Evolutionary conservation across 35 echinoderm and acorn worm species (phyloP).

Genomic region (Apostichopus japonicus): DNA sequence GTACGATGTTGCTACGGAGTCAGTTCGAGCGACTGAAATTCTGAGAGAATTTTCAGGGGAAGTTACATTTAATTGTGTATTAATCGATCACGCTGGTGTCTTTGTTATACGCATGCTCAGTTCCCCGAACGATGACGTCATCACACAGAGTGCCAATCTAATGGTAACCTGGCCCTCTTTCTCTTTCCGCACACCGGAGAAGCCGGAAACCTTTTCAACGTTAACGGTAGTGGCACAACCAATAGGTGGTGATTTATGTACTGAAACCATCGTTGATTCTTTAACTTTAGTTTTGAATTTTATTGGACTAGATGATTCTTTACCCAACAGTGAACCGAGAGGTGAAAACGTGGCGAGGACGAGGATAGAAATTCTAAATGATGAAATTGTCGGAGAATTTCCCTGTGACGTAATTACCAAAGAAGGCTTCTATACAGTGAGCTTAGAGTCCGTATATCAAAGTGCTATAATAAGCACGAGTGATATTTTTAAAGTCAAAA

Average conservation of each 20-base stretch:
- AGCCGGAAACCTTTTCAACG: background rate
- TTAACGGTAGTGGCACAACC: background rate
- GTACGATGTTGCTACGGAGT: conserved; percentile 14
- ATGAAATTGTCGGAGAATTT: background rate
- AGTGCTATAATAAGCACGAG: background rate
- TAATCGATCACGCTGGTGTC: conserved; percentile 35
- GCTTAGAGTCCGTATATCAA: background rate
- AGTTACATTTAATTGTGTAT: background rate
- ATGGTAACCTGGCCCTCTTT: conserved; percentile 29
- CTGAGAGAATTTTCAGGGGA: background rate
- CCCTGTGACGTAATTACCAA: conserved; percentile 34
- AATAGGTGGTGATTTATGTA: background rate
- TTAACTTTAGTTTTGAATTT: conserved; percentile 24
- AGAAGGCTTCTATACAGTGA: conserved; percentile 20
- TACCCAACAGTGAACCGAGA: background rate
- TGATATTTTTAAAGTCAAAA: background rate
- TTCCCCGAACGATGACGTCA: background rate
- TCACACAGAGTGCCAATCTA: background rate
- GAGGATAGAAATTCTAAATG: background rate
- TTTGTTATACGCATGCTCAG: conserved; percentile 20
- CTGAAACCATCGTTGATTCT: background rate
- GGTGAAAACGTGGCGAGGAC: background rate
- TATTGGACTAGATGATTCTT: background rate
- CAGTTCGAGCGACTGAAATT: background rate
- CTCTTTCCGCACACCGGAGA: background rate